Conservation (phyloP, 2,113 vertebrate species). For the Pampusana beccarii region DNA sequence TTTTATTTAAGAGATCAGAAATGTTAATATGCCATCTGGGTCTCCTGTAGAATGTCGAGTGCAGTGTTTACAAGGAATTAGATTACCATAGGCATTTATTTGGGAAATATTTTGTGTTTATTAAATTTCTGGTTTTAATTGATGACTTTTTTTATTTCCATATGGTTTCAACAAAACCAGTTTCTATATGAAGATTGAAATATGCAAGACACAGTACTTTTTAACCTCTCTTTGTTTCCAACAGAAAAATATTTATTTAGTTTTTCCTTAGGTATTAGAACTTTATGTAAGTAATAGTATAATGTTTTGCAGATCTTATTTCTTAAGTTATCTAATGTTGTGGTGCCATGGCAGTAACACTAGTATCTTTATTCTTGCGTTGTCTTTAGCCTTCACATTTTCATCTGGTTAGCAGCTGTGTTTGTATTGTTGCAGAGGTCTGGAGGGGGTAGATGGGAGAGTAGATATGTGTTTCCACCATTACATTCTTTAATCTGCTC, state of each 20-base stretch:
- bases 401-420: conserved; percentile 70
- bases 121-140: conserved; percentile 79
- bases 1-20: conserved; percentile 64
- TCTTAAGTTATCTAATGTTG: not conserved
- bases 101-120: conserved; percentile 80
- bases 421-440: conserved; percentile 14
- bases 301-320: conserved; percentile 7
- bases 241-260: not conserved
- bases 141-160: conserved; percentile 74
- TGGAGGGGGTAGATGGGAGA: conserved; percentile 18
- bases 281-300: conserved; percentile 27
- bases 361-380: conserved; percentile 58
- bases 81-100: conserved; percentile 77
- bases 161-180: conserved; percentile 72
- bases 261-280: conserved; percentile 13
- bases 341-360: conserved; percentile 9
- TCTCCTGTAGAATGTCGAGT: conserved; percentile 65
- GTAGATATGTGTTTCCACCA: not conserved
- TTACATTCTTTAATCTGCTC: conserved; percentile 37
- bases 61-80: conserved; percentile 78
- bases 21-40: conserved; percentile 67
- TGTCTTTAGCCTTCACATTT: conserved; percentile 15
- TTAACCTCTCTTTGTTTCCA: conserved; percentile 31
- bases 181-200: conserved; percentile 38
- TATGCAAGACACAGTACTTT: conserved; percentile 5